phyloP scores from a whole-genome alignment of 2,797 vertebrate species.

The Sitta carolinensis region DNA sequence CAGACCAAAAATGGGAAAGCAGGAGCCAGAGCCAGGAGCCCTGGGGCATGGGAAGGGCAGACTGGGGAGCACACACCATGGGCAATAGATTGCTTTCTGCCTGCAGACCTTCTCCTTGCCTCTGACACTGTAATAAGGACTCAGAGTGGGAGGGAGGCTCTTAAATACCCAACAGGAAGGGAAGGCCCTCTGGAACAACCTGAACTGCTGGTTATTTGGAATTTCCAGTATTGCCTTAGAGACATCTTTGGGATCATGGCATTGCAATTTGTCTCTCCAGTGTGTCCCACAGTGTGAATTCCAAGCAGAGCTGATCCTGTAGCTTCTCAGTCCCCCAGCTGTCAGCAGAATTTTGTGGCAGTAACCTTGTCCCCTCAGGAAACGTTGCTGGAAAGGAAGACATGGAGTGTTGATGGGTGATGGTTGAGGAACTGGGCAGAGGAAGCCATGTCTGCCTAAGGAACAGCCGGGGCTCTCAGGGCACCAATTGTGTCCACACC shows the following conservation, averaged over 20 bases:
- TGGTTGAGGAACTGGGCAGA: not conserved
- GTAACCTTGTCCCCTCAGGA: not conserved
- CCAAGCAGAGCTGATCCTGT: not conserved
- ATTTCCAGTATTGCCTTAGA: not conserved
- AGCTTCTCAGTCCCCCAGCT: not conserved
- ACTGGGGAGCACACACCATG: fast-evolving
- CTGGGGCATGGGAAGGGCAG: fast-evolving
- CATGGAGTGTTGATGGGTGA: not conserved
- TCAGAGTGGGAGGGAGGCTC: fast-evolving
- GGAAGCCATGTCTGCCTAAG: fast-evolving
- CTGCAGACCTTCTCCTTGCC: not conserved
- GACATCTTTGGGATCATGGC: not conserved
- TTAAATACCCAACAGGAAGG: not conserved
- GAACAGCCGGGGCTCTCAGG: not conserved
- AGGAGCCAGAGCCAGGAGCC: not conserved
- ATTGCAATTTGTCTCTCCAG: not conserved
- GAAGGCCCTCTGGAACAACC: not conserved
- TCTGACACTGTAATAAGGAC: not conserved
- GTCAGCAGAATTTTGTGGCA: not conserved
- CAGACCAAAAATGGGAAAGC: not conserved
- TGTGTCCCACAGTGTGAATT: not conserved
- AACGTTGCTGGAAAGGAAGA: not conserved
- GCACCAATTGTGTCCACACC: not conserved
- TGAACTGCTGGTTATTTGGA: not conserved
- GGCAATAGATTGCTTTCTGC: not conserved